These are phyloP conservation scores for Oxytorus armatus DNA, from an alignment of 2,888 invertebrate genomes.

Conservation along the genomic window DNA sequence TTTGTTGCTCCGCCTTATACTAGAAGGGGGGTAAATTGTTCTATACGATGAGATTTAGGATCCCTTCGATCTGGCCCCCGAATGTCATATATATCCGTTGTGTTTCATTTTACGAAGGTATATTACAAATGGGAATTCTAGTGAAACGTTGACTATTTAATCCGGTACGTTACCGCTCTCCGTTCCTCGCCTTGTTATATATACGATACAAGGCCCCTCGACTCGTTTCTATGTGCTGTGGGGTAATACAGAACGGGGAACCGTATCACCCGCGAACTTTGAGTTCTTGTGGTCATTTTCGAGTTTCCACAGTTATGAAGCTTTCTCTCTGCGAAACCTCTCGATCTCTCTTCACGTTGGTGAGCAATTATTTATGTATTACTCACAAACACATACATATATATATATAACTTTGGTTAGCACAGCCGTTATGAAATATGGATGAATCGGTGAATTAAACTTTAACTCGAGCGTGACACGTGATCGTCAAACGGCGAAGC, in stretches of 20 bases:
- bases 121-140: conserved; percentile 30
- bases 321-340: conserved; percentile 34
- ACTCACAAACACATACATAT: conserved; percentile 9
- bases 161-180: no score
- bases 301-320: conserved; percentile 39
- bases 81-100: background rate
- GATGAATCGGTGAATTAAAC: conserved; percentile 47
- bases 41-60: no score
- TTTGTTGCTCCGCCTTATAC: no score
- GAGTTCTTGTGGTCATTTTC: conserved; percentile 49
- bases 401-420: conserved; percentile 1
- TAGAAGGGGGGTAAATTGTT: no score
- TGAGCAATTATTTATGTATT: background rate
- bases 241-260: conserved; percentile 35
- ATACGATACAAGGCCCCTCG: conserved; percentile 22
- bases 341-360: conserved; percentile 18
- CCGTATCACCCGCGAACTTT: background rate
- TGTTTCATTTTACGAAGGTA: background rate
- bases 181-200: background rate
- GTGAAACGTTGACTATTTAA: conserved; percentile 32
- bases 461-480: conserved; percentile 36
- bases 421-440: conserved; percentile 49
- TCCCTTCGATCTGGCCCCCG: background rate
- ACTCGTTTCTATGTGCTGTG: conserved; percentile 25
- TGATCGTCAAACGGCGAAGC: conserved; percentile 13